phyloP scores from a whole-genome alignment of 2,888 invertebrate genomes.

The Ophion obscuratus region DNA sequence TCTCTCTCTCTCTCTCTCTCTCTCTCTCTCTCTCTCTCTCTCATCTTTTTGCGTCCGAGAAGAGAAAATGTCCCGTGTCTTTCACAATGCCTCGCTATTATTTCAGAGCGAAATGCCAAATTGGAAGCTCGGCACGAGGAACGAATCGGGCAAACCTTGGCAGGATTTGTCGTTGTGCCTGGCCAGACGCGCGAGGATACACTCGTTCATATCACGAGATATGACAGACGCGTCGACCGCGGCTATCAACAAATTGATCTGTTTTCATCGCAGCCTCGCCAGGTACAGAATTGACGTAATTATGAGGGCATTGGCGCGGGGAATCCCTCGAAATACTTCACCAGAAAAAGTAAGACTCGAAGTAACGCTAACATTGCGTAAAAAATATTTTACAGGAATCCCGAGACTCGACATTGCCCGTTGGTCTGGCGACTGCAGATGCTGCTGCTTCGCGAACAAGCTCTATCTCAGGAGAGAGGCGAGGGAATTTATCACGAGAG shows the following conservation, averaged over 20 bases:
- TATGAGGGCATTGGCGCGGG: background rate
- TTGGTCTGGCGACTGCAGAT: conserved; percentile 88
- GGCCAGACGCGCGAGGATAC: conserved; percentile 77
- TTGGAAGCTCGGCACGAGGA: conserved; percentile 85
- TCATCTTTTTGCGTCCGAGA: no score
- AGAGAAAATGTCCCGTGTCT: background rate
- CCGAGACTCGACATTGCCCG: conserved; percentile 85
- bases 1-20: no score
- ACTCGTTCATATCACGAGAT: conserved; percentile 69
- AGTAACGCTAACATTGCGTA: background rate
- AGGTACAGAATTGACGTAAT: conserved; percentile 69
- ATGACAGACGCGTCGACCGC: conserved; percentile 73
- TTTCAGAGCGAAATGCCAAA: conserved; percentile 84
- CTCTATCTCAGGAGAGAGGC: conserved; percentile 79
- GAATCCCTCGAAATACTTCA: background rate
- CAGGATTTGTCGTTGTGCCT: conserved; percentile 77
- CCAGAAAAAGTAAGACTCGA: conserved; percentile 1
- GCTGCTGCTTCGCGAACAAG: conserved; percentile 85
- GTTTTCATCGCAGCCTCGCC: conserved; percentile 77
- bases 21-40: no score
- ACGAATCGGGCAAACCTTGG: conserved; percentile 73
- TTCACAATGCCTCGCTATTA: background rate
- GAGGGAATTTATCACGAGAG: conserved; percentile 81
- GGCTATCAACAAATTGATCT: conserved; percentile 78
- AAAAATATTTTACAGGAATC: conserved; percentile 65